Base-by-base conservation (phyloP, 2,113 vertebrate species). In the Thinocorus orbignyianus region DNA sequence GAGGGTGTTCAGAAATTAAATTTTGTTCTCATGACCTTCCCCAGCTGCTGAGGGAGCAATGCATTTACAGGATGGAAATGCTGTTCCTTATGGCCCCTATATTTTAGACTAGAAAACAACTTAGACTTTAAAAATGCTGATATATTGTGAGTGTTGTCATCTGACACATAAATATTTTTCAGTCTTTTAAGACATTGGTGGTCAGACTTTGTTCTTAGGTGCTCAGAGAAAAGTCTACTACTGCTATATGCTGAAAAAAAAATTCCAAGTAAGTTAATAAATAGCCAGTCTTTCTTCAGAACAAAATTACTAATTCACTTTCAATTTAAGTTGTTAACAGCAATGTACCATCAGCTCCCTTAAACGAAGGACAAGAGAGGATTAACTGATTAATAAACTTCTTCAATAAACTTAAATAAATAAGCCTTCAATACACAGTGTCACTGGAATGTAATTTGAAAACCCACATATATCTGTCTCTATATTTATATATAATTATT, bases 91-190 rank as follows among this genome's bases (percentile, higher is more conserved):
- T 70, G 84, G 82, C 93, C 90, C 91, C 80, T 86, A 4, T 73
- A 88, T 76, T 90, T 93, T 65, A 93, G 88, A 69, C 69, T 22
- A 89, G 77, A 44, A 84, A 90, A 61, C 74, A 82, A 92, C n/a
- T 25, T 66, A 16, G 37, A 42, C 64, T 95, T 91, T 30, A 25
- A 88, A 93, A 81, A 68, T 86, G 58, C 44, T 84, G 64, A 55
- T 78, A 78, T 28, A 78, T 81, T 94, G 86, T 92, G 80, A 81
- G 55, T 83, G 73, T 42, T 84, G 64, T 96, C 55, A 93, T 78
- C 48, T 51, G 77, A 88, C 69, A 81, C 72, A 95, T 92, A 95
- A 96, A 93, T 93, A 97, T 95, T 96, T 96, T 96, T 93, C 69
- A 64, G 7, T 81, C 86, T 95, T 96, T 86, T 92, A 78, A 92